phyloP scores from a whole-genome alignment of 2,113 vertebrate genomes.

The Symphodus melops region DNA sequence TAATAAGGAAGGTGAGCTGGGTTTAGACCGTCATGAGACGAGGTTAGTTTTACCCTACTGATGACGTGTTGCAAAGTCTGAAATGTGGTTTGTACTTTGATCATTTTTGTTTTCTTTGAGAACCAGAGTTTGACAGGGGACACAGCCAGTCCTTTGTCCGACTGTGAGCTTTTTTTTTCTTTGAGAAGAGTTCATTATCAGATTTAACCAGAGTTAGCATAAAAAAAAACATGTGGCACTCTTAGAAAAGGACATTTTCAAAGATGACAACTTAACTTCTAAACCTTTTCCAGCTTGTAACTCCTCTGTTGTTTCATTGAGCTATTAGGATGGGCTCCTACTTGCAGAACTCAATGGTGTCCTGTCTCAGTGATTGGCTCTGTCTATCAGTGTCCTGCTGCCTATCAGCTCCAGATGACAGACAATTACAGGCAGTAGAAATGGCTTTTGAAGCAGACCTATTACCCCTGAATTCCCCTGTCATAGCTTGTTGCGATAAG shows the following conservation, averaged over 20 bases:
- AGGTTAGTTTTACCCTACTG: too few relatives aligned
- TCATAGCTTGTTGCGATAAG: slow-evolving; percentile 54
- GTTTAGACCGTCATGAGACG: too few relatives aligned
- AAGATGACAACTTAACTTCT: background rate
- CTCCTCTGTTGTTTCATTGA: background rate
- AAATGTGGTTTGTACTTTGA: too few relatives aligned
- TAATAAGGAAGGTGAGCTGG: too few relatives aligned
- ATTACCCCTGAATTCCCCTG: slow-evolving; percentile 63
- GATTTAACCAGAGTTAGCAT: background rate
- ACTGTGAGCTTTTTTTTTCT: too few relatives aligned
- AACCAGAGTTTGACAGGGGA: too few relatives aligned
- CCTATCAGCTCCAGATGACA: slow-evolving; percentile 40
- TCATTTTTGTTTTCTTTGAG: too few relatives aligned
- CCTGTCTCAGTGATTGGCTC: slow-evolving; percentile 27
- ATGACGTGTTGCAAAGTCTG: too few relatives aligned
- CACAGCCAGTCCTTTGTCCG: too few relatives aligned
- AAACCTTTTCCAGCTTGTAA: background rate
- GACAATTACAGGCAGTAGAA: slow-evolving; percentile 63
- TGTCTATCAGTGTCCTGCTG: slow-evolving; percentile 49
- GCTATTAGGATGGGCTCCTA: slow-evolving; percentile 9
- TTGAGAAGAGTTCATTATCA: background rate
- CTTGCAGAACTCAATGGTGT: slow-evolving; percentile 22
- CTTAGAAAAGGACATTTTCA: background rate
- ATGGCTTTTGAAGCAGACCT: slow-evolving; percentile 47
- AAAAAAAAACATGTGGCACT: background rate